Conservation (phyloP, 2,113 vertebrate species). For the Brevimyrus niger region DNA sequence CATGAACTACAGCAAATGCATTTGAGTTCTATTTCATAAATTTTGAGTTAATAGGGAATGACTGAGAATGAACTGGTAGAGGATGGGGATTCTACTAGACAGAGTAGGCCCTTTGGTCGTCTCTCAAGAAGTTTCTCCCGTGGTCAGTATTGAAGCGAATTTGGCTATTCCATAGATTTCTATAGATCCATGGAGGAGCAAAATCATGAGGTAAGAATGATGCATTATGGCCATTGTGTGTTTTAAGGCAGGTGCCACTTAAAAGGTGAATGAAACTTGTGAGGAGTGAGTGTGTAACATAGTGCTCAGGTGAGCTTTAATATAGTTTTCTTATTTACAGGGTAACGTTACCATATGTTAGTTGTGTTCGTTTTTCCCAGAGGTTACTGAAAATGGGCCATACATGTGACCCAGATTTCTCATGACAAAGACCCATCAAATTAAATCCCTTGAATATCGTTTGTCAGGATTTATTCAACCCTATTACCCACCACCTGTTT, state of each 20-base stretch:
- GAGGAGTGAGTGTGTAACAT: not conserved
- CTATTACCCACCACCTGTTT: slow-evolving; percentile 28
- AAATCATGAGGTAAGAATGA: not conserved
- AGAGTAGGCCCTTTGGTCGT: not conserved
- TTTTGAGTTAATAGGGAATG: not conserved
- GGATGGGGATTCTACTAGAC: not conserved
- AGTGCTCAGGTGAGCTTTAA: not conserved
- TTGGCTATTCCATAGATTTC: not conserved
- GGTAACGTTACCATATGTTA: slow-evolving; percentile 9
- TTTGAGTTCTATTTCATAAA: not conserved
- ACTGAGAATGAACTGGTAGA: not conserved
- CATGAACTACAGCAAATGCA: not conserved
- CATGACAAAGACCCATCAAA: slow-evolving; percentile 25
- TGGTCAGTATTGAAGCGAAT: not conserved
- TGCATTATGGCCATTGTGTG: not conserved
- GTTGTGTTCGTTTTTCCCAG: slow-evolving; percentile 1
- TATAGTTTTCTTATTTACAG: not conserved
- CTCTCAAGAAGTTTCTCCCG: not conserved
- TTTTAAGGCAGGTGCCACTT: not conserved
- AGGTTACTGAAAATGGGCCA: slow-evolving; percentile 8
- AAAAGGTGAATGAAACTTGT: not conserved
- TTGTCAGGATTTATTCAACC: slow-evolving; percentile 31
- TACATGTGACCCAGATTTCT: slow-evolving; percentile 26
- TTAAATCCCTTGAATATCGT: slow-evolving; percentile 22
- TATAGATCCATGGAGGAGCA: not conserved